Percentiles rank a stretch among this genome's conserved stretches.
Evolutionary conservation across 2,888 invertebrate genomes (phyloP).

Genomic region (Ochropacha duplaris): DNA sequence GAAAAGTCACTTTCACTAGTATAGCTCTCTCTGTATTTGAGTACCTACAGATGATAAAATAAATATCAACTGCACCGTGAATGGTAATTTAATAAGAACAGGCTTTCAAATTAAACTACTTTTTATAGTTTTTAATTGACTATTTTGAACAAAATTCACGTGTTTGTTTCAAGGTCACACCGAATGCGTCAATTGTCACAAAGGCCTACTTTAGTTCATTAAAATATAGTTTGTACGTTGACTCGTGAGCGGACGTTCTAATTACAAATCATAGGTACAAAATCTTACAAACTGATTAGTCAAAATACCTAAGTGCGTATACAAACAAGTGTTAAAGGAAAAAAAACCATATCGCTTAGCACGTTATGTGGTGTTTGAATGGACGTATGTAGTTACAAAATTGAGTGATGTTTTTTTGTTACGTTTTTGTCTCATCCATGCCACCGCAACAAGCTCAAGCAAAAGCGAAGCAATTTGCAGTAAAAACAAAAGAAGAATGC

Average conservation of each 20-base stretch:
- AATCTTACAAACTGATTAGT: constrained; percentile 65
- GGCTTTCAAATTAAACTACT: too few relatives aligned
- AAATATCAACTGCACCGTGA: too few relatives aligned
- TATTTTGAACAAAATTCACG: too few relatives aligned
- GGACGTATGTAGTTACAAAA: constrained; percentile 32
- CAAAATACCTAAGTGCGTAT: constrained; percentile 64
- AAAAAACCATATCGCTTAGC: constrained; percentile 69
- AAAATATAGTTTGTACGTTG: constrained; percentile 15
- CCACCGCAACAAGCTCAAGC: constrained; percentile 75
- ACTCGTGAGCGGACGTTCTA: constrained; percentile 18
- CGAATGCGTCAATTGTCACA: too few relatives aligned
- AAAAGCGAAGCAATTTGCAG: constrained; percentile 75
- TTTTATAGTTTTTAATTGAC: too few relatives aligned
- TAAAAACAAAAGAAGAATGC: constrained; percentile 27
- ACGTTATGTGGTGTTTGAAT: constrained; percentile 62
- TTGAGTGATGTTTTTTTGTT: constrained; percentile 9
- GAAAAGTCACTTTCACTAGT: too few relatives aligned
- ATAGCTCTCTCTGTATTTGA: too few relatives aligned
- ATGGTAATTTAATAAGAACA: too few relatives aligned
- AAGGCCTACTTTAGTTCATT: too few relatives aligned
- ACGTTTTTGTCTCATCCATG: constrained; percentile 50
- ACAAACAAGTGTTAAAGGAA: constrained; percentile 82
- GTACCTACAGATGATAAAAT: too few relatives aligned
- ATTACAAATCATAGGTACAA: constrained; percentile 9
- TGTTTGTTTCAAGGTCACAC: too few relatives aligned